These are phyloP conservation scores for Holothuria scabra DNA, from an alignment of 53 echinoderm and acorn worm genomes.

Conservation along the genomic window DNA sequence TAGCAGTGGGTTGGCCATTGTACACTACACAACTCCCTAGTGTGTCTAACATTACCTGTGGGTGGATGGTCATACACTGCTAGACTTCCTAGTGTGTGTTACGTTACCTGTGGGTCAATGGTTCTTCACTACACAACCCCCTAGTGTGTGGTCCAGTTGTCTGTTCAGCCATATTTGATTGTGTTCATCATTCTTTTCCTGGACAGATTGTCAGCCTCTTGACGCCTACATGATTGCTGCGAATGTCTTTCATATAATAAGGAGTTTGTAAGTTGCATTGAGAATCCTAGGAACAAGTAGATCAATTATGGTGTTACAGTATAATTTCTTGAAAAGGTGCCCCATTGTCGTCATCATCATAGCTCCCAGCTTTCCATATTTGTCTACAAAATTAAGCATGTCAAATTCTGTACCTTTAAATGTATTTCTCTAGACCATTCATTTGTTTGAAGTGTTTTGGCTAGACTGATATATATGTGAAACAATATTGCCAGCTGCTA, in stretches of 20 bases:
- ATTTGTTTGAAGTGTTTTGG: not conserved
- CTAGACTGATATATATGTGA: no score
- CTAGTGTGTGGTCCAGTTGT: no score
- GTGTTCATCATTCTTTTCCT: constrained; percentile 71
- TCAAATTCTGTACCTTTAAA: not conserved
- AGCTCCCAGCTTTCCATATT: constrained; percentile 17
- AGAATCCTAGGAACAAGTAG: constrained; percentile 50
- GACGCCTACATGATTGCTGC: constrained; percentile 52
- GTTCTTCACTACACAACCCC: no score
- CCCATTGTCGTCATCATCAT: not conserved
- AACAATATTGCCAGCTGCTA: no score
- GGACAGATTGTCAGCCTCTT: constrained; percentile 78
- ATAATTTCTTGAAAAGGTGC: constrained; percentile 10
- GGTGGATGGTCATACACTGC: no score
- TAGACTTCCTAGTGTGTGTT: no score
- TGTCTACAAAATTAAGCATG: not conserved
- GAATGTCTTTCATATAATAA: constrained; percentile 64
- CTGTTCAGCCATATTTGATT: constrained; percentile 52
- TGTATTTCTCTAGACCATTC: not conserved
- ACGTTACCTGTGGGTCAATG: no score
- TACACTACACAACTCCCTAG: no score
- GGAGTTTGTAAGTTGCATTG: constrained; percentile 92
- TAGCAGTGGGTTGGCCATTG: no score
- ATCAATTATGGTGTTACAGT: constrained; percentile 14
- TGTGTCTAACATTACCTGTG: no score